A percentile compares a stretch with the other conserved stretches of the same genome.
These are phyloP conservation scores for Noctilio leporinus DNA, from an alignment of 2,113 vertebrate genomes.

Conservation along the genomic window DNA sequence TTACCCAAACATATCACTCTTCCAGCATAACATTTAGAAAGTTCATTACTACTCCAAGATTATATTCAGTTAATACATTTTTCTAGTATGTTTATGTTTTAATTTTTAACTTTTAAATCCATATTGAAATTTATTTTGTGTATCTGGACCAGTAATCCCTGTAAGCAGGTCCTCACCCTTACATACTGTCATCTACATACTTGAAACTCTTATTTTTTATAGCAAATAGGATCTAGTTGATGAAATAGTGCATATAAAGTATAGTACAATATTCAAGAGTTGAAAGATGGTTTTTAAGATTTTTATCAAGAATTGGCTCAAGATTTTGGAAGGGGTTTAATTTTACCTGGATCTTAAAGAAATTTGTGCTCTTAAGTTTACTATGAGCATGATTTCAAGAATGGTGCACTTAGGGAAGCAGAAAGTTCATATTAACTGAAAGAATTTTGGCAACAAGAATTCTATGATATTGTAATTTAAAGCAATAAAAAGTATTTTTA, in stretches of 20 bases:
- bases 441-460: not conserved
- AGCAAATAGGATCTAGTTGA: not conserved
- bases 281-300: not conserved
- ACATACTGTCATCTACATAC: not conserved
- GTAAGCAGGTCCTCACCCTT: not conserved
- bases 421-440: not conserved
- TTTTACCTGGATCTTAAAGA: not conserved
- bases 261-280: not conserved
- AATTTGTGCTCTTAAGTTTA: not conserved
- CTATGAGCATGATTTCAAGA: not conserved
- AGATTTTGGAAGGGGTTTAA: not conserved
- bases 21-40: not conserved
- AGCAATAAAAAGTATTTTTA: not conserved
- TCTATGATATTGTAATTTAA: not conserved
- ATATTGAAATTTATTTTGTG: not conserved
- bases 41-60: not conserved
- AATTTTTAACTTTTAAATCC: not conserved
- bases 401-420: not conserved
- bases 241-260: not conserved
- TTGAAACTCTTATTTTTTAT: not conserved
- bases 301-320: not conserved
- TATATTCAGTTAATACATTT: not conserved
- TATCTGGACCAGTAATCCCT: not conserved
- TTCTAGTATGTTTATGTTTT: not conserved
- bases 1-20: not conserved